A percentile compares a stretch with the other conserved stretches of the same genome.
Evolutionary conservation across 2,888 invertebrate genomes (phyloP).

Genomic region (Microctonus brassicae): DNA sequence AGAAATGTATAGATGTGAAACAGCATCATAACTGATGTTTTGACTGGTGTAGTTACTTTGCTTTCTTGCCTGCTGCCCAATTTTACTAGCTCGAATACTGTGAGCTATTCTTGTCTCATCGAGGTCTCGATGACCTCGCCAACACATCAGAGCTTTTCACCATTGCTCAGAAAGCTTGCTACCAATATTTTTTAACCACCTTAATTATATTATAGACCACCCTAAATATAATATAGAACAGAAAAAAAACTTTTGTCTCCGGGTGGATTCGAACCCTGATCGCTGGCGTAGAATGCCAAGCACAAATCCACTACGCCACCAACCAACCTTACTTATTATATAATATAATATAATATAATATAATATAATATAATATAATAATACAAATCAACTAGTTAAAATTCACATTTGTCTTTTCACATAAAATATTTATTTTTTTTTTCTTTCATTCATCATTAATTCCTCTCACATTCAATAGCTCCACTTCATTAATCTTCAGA

Average conservation of each 20-base stretch:
- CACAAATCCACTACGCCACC: too few relatives aligned
- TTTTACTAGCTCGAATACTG: conserved; percentile 24
- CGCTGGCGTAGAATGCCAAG: too few relatives aligned
- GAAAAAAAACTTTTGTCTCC: too few relatives aligned
- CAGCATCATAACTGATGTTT: conserved; percentile 43
- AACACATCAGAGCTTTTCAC: conserved; percentile 29
- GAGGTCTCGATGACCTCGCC: conserved; percentile 49
- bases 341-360: too few relatives aligned
- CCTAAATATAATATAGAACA: too few relatives aligned
- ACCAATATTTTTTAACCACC: conserved; percentile 1
- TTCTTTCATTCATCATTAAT: conserved; percentile 8
- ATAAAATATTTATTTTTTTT: too few relatives aligned
- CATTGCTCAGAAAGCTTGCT: conserved; percentile 14
- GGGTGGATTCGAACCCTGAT: too few relatives aligned
- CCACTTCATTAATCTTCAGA: conserved; percentile 2
- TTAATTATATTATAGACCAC: too few relatives aligned
- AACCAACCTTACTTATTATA: too few relatives aligned
- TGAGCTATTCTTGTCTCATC: conserved; percentile 45
- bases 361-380: conserved; percentile 2
- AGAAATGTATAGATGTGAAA: conserved; percentile 40
- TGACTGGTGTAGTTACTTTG: too few relatives aligned
- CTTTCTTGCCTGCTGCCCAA: too few relatives aligned
- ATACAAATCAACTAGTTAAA: background rate
- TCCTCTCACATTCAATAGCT: conserved; percentile 11
- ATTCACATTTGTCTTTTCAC: background rate